A percentile compares a stretch with the other conserved stretches of the same genome.
Conservation (phyloP, 2,113 vertebrate genomes). For the Aleadryas rufinucha region DNA sequence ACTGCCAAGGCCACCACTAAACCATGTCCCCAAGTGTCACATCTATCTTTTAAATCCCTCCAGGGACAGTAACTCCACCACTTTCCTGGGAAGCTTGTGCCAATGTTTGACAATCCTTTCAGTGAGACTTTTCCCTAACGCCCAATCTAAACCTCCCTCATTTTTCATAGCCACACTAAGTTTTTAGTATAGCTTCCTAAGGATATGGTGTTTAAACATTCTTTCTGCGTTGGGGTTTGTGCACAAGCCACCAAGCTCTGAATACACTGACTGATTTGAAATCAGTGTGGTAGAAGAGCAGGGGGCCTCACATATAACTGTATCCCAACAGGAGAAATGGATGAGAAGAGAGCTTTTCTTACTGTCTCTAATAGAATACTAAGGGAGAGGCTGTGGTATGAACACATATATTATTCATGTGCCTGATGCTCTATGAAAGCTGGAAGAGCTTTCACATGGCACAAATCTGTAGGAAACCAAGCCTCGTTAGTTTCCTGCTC, state of each 20-base stretch:
- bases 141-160: not conserved
- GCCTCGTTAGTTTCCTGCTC: not conserved
- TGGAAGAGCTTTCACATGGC: not conserved
- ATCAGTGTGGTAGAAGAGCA: not conserved
- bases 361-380: not conserved
- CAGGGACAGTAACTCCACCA: not conserved
- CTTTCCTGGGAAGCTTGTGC: not conserved
- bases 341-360: not conserved
- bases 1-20: not conserved
- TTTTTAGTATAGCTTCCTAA: not conserved
- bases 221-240: not conserved
- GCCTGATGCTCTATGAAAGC: not conserved
- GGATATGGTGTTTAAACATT: not conserved
- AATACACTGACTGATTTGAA: not conserved
- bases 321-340: not conserved
- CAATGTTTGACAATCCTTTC: not conserved
- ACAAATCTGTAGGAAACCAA: not conserved
- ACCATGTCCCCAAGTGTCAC: not conserved
- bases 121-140: not conserved
- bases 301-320: not conserved
- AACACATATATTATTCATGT: constrained; percentile 23
- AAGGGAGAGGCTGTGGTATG: not conserved
- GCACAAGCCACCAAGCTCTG: not conserved
- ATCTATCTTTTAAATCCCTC: not conserved
- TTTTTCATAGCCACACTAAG: not conserved